Conservation (phyloP, 2,113 vertebrate species). For the Neolamprologus cancellatus region DNA sequence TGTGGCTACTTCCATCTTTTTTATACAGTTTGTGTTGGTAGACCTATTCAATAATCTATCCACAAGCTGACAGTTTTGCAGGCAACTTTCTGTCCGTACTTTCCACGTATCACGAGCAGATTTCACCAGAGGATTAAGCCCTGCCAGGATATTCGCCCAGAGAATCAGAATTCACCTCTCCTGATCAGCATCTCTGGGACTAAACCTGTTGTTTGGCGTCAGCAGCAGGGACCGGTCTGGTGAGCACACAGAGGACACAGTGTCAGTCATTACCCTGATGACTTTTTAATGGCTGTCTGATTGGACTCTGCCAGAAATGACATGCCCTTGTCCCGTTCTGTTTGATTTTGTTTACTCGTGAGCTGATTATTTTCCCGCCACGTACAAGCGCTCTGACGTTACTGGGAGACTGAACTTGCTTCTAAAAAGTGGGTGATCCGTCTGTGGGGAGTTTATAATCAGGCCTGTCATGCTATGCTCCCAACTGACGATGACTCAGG, state of each 20-base stretch:
- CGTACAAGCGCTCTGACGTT: not conserved
- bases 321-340: conserved; percentile 42
- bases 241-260: conserved; percentile 47
- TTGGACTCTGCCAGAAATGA: conserved; percentile 36
- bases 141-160: not conserved
- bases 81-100: not conserved
- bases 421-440: not conserved
- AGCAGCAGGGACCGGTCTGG: conserved; percentile 4
- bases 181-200: not conserved
- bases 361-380: not conserved
- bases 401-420: not conserved
- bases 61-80: not conserved
- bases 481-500: conserved; percentile 37
- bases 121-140: not conserved
- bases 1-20: not conserved
- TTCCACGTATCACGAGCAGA: not conserved
- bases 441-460: not conserved
- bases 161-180: not conserved
- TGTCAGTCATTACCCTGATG: conserved; percentile 60
- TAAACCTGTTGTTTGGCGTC: conserved; percentile 5
- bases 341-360: not conserved
- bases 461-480: not conserved
- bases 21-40: not conserved
- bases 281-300: conserved; percentile 61
- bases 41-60: not conserved